Evolutionary conservation across 1,140 invertebrate genomes (phyloP).

Genomic region (Zophobas atratus): DNA sequence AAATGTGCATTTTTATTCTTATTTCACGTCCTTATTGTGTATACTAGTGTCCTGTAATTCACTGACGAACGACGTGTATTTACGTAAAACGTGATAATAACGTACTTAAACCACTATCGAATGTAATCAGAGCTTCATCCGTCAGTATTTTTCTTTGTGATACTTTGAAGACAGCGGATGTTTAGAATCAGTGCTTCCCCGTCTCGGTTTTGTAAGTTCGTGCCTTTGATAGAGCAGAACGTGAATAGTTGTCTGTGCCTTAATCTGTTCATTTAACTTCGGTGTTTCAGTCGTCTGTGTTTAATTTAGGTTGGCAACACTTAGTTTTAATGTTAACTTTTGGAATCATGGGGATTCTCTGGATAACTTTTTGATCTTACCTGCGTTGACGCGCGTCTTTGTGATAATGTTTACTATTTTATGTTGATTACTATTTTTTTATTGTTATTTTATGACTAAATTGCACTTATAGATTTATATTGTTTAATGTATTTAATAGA

Average conservation of each 20-base stretch:
- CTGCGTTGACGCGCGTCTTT: not conserved
- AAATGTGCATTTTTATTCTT: constrained; percentile 30
- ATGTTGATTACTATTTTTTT: constrained; percentile 14
- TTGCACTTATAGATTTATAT: not conserved
- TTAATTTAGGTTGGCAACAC: not conserved
- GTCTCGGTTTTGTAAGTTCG: constrained; percentile 3
- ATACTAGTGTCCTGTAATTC: too few species aligned
- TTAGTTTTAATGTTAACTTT: not conserved
- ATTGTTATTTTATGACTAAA: constrained; percentile 11
- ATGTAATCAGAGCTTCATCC: constrained; percentile 11
- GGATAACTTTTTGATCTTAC: not conserved
- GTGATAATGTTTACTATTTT: constrained; percentile 15
- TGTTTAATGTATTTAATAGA: not conserved
- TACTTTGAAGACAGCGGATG: constrained; percentile 2
- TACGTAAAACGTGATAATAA: not conserved
- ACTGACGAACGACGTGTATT: not conserved
- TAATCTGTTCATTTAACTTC: constrained; percentile 33
- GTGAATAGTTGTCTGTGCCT: constrained; percentile 44
- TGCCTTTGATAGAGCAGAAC: constrained; percentile 38
- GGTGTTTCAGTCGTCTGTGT: not conserved
- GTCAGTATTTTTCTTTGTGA: constrained; percentile 38
- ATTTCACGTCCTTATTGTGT: not conserved
- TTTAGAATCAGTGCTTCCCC: constrained; percentile 20
- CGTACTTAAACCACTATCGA: constrained; percentile 14
- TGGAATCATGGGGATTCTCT: not conserved